Base-by-base conservation (phyloP, 2,888 invertebrate species). In the Helobdella robusta region DNA sequence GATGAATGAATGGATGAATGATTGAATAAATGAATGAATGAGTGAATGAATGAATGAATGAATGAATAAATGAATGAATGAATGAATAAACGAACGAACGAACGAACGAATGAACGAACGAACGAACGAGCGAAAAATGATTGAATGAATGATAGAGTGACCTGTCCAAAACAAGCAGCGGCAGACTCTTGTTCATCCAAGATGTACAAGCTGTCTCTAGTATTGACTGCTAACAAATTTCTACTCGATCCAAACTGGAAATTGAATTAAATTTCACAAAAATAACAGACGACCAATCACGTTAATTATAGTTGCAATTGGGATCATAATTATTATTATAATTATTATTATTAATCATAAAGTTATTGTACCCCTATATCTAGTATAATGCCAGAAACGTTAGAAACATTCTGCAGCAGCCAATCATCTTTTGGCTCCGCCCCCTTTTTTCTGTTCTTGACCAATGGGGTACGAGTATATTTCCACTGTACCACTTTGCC, bases 401-500 rank as follows among this genome's bases (percentile, higher is more conserved):
- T 73, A 70, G 76, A 86, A 84, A 75, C 87, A 82, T 77, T 86
- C 85, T 75, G 86, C 82, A 89, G 81, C 73, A 87, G 86, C 92
- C 92, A 94, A 70, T 84, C 83, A 73, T 87, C 87, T 76, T 89
- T 87, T 23, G 86, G 86, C 73, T 85, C 87, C 48, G 83, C 70
- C 50, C 84, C 73, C 59, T 71, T 72, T 2, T 66, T 70, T 20
- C 70, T 66, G 11, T 65, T 67, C 6, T 68, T 67, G 0, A 71
- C 71, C 4, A 30, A 52, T 40, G 76, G 73, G 1, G 73, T 70
- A n/a, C n/a, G n/a, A n/a, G n/a, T n/a, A 68, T 78, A 79, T 75
- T 79, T 83, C 94, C 94, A 95, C 70, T 93, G 85, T 72, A 90
- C 89, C 50, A 95, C 83, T 73, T 88, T 86, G 0, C 94, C 94